Base-by-base conservation (phyloP, 2,797 vertebrate genomes). In the Epinephelus coioides region DNA sequence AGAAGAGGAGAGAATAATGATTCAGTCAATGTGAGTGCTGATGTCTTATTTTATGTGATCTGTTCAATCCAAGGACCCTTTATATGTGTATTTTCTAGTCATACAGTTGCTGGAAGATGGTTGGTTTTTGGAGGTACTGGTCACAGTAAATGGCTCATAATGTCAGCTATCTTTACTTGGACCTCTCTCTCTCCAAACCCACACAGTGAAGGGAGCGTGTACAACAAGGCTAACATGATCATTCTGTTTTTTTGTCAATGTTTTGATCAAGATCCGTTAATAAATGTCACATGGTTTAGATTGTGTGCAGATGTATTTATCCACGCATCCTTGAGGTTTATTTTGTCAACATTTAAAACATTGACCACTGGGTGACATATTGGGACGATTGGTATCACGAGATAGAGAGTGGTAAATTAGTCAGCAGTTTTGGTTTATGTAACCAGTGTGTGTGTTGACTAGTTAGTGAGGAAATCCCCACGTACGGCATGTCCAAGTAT, bases 281-380 rank as follows among this genome's bases (percentile, higher is more conserved):
- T 94, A 93, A 91, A 92, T 78, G 50, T 83, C 65, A 78, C 55
- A 59, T 79, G 79, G 56, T 83, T 85, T 67, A 55, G 57, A 73
- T 75, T 5, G 7, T 23, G 69, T 78, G 62, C 69, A 57, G 8
- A 54, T 61, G 54, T 75, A 9, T 56, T 81, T n/a, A 43, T 75
- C 23, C 3, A 1, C 25, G 44, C 11, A 14, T 71, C 43, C 23
- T 34, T 21, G 0, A 5, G 23, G 23, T 46, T 13, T 34, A 1
- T 27, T n/a, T 57, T 50, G 56, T 2, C 14, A 55, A n/a, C 14
- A 43, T 47, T 44, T 49, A 8, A 34, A 34, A 2, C 0, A 30
- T 59, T 47, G 21, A n/a, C 34, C 5, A 8, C 21, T 50, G 10
- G 13, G 23, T 43, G 23, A 56, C 17, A 3, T 4, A 23, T 4